These are phyloP conservation scores for Heteractis magnifica DNA, from an alignment of 92 coral and sea anemone genomes.

Conservation along the genomic window DNA sequence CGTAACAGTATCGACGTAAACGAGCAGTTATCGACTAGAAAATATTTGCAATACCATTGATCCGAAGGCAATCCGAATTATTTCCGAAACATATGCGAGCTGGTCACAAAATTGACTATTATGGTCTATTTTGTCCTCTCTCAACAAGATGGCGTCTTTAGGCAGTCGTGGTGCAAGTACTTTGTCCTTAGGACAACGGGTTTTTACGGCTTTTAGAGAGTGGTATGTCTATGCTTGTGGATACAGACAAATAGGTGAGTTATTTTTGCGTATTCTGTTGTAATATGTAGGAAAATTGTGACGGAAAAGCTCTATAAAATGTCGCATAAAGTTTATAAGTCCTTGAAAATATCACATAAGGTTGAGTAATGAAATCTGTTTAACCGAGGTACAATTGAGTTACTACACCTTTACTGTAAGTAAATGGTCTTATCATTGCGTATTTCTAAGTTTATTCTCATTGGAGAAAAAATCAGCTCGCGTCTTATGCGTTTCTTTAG, in stretches of 20 bases:
- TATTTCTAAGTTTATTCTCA: too few relatives aligned
- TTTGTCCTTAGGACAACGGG: slow-evolving; percentile 76
- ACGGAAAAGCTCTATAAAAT: background rate
- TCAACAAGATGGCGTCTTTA: slow-evolving; percentile 93
- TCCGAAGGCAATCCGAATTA: slow-evolving; percentile 20
- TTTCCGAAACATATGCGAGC: slow-evolving; percentile 38
- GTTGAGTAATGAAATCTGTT: background rate
- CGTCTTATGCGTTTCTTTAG: too few relatives aligned
- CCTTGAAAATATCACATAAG: background rate
- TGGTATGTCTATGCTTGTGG: slow-evolving; percentile 98
- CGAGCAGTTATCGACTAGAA: slow-evolving; percentile 15
- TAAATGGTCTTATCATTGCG: too few relatives aligned
- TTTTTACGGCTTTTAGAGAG: slow-evolving; percentile 80
- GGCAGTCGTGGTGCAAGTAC: slow-evolving; percentile 69
- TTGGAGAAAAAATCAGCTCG: too few relatives aligned
- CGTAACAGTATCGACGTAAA: slow-evolving; percentile 1
- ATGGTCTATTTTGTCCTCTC: background rate
- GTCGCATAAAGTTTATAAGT: background rate
- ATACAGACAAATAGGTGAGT: slow-evolving; percentile 94
- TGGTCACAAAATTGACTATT: slow-evolving; percentile 38
- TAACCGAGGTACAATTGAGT: background rate
- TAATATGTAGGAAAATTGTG: background rate
- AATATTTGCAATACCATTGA: background rate
- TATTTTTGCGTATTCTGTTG: slow-evolving; percentile 11
- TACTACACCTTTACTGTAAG: too few relatives aligned